Base-by-base conservation (phyloP, 2,797 vertebrate species). In the Anolis apletophallus region DNA sequence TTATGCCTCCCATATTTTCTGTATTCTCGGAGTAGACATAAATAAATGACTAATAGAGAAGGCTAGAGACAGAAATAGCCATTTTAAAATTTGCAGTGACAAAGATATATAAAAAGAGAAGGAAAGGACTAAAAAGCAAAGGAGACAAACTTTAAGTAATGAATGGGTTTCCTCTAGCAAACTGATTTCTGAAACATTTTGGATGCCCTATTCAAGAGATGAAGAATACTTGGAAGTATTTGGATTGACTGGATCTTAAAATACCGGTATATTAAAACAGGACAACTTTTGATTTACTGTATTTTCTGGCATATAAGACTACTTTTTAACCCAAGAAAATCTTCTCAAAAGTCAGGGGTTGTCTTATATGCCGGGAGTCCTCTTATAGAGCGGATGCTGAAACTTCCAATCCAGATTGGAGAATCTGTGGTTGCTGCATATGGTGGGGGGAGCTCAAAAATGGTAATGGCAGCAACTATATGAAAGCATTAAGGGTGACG, bases 41-140 rank as follows among this genome's bases (percentile, higher is more conserved):
- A 90, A 94, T 92, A 96, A 95, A 94, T 93, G 92, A 93, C 52
- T 86, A 91, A 93, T 73, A 81, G 87, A 84, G 90, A 78, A 89
- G 88, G 36, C 29, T 57, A 82, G 81, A 90, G 91, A 93, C 77
- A 80, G 46, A 36, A 80, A 87, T 90, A 88, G 90, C 50, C 90
- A 87, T 87, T 90, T 71, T 75, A 86, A 92, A 11, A 77, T 94
- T 93, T 92, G 85, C 82, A 91, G 19, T 81, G 61, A 14, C 75
- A 85, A 88, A 80, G 50, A 17, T 67, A 68, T 6, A 81, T 26
- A n/a, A 3, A 73, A 5, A 79, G 36, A 86, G 80, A 86, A 92
- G 89, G 78, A 40, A 9, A 34, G 69, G 0, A 3, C 0, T 1
- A 17, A 32, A 57, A 85, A n/a, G 17, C 0, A 9, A 9, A 52